phyloP scores from a whole-genome alignment of 2,113 vertebrate species.

The Caloenas nicobarica region DNA sequence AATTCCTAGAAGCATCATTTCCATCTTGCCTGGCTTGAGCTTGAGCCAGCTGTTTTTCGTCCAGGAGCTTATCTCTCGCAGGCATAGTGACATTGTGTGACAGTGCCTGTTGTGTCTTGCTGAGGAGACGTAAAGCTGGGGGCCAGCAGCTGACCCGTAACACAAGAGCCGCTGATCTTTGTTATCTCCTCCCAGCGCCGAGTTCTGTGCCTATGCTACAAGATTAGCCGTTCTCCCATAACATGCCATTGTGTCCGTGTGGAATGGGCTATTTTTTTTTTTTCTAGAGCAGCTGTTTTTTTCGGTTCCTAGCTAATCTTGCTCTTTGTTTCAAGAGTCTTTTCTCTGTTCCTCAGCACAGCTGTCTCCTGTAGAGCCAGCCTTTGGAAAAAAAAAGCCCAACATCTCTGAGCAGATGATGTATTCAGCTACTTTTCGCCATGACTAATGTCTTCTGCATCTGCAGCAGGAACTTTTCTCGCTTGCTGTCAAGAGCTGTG shows the following conservation, averaged over 20 bases:
- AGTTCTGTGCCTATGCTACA: neutral
- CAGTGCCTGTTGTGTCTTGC: conserved; percentile 16
- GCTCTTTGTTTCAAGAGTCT: neutral
- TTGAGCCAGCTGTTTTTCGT: conserved; percentile 10
- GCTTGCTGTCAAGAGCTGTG: rapidly evolving
- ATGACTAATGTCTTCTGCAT: neutral
- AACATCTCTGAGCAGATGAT: neutral
- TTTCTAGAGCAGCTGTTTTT: neutral
- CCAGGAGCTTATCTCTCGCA: conserved; percentile 38
- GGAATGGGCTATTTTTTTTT: neutral
- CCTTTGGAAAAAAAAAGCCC: neutral
- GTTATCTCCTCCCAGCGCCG: neutral
- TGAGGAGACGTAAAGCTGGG: neutral
- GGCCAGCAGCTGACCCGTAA: neutral
- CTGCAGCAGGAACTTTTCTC: neutral
- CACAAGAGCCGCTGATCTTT: neutral
- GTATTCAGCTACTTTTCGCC: neutral
- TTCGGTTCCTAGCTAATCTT: neutral
- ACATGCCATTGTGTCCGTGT: neutral
- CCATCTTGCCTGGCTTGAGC: conserved; percentile 32
- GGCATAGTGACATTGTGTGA: neutral
- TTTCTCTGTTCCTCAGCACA: neutral
- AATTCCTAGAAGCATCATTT: conserved; percentile 22
- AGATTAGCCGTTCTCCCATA: conserved; percentile 25
- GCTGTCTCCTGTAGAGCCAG: neutral